phyloP scores from a whole-genome alignment of 2,113 vertebrate genomes.

The Lophochroa leadbeateri region DNA sequence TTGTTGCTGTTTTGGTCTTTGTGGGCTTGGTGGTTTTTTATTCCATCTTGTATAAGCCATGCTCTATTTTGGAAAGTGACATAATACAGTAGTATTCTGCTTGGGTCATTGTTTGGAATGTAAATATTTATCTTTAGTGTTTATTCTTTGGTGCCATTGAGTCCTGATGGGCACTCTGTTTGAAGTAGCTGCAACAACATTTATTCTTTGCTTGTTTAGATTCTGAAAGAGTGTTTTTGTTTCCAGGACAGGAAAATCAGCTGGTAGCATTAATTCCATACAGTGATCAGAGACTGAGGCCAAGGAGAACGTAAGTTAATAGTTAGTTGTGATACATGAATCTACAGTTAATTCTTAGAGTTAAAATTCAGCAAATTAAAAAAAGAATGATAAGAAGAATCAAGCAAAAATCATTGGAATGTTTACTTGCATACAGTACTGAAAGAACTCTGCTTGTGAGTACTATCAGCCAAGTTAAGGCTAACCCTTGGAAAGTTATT shows the following conservation, averaged over 20 bases:
- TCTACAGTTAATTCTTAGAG: not conserved
- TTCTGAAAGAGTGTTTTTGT: constrained; percentile 42
- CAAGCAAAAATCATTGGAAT: not conserved
- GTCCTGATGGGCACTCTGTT: not conserved
- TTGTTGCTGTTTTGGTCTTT: not conserved
- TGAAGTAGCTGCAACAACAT: not conserved
- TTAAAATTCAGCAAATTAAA: not conserved
- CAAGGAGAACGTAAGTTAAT: constrained; percentile 92
- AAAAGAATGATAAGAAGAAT: not conserved
- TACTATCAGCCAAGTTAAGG: not conserved
- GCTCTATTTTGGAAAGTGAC: not conserved
- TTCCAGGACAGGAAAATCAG: constrained; percentile 96
- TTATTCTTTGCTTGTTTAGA: constrained; percentile 4
- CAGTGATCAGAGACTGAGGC: constrained; percentile 92
- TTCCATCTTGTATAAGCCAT: not conserved
- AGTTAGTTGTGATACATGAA: not conserved
- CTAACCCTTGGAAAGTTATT: not conserved
- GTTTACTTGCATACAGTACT: not conserved
- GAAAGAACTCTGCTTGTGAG: not conserved
- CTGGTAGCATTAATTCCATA: constrained; percentile 97
- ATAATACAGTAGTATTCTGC: not conserved
- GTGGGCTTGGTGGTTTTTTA: not conserved
- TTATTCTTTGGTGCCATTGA: not conserved
- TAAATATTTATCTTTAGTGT: not conserved
- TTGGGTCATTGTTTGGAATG: not conserved